Evolutionary conservation across 2,888 invertebrate species (phyloP), one percentile per base, ranked within the genome.

Genomic region (Latrodectus elegans): DNA sequence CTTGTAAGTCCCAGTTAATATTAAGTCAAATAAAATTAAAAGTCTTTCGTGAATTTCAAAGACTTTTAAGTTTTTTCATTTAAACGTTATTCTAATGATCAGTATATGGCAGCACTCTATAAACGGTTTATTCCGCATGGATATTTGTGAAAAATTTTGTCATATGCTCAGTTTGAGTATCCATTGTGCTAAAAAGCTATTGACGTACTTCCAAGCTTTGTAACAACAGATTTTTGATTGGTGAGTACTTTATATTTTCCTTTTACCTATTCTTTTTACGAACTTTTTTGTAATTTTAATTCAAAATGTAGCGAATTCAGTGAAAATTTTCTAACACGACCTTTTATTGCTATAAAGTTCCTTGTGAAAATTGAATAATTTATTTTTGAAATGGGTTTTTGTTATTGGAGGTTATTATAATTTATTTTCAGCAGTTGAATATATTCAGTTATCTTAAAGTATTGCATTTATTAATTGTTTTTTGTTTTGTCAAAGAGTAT

Each of bases 161-260:
- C 72, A 72, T 72, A n/a, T 14, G 72, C 52, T 72, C 49, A 72
- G 72, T 72, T 55, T 74, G 74, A 74, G 55, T 2, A 60, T 60
- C 74, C 74, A 74, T 74, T 74, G 55, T 74, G 74, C 74, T 74
- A 60, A 74, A 74, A 74, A n/a, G 15, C 15, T 74, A 60, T 15
- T 74, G 74, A 74, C 74, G 74, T 74, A 74, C 74, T 74, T 74
- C 74, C 74, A 74, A 74, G 74, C 74, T 60, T 74, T 60, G 72
- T 72, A 72, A 72, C 72, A 72, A 53, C 74, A 74, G 74, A 74
- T 60, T 74, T 60, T 74, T 74, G 8, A 74, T 55, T 74, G 74
- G 74, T 74, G 55, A 55, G 74, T 74, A 74, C 74, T 74, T 74
- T 74, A 55, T 74, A 74, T 74, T 74, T 74, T 74, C 55, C 22